These are phyloP conservation scores for Alectoris magna DNA, from an alignment of 2,797 vertebrate species.

Conservation along the genomic window DNA sequence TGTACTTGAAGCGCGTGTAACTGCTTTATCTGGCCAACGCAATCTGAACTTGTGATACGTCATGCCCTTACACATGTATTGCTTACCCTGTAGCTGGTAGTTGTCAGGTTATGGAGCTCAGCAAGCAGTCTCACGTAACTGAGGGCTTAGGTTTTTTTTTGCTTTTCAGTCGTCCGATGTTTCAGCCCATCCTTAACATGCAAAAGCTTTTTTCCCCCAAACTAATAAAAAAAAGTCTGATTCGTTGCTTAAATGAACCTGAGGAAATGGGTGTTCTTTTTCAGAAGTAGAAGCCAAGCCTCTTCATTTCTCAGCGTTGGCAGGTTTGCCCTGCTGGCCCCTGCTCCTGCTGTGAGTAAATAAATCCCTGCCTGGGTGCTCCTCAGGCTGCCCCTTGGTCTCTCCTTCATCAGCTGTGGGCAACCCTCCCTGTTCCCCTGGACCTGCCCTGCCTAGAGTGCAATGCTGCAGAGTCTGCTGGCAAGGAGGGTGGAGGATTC, in stretches of 20 bases:
- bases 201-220: not conserved
- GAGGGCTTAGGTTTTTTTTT: not conserved
- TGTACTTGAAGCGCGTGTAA: not conserved
- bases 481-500: accelerated
- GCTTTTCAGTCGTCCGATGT: no score
- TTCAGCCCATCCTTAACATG: not conserved
- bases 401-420: not conserved
- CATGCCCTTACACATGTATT: constrained; percentile 11
- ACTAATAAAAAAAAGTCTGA: not conserved
- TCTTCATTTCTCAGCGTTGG: not conserved
- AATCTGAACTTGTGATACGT: not conserved
- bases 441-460: not conserved
- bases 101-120: not conserved
- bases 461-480: not conserved
- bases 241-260: not conserved
- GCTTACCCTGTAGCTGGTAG: constrained; percentile 1
- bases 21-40: not conserved
- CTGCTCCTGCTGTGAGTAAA: not conserved
- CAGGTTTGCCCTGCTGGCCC: not conserved
- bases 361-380: no score
- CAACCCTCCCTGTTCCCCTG: not conserved
- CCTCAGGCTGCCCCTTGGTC: no score
- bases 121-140: not conserved
- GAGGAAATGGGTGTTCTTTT: not conserved
- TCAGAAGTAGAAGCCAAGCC: not conserved